Evolutionary conservation across 2,113 vertebrate genomes (phyloP).

Genomic region (Silurus asotus): DNA sequence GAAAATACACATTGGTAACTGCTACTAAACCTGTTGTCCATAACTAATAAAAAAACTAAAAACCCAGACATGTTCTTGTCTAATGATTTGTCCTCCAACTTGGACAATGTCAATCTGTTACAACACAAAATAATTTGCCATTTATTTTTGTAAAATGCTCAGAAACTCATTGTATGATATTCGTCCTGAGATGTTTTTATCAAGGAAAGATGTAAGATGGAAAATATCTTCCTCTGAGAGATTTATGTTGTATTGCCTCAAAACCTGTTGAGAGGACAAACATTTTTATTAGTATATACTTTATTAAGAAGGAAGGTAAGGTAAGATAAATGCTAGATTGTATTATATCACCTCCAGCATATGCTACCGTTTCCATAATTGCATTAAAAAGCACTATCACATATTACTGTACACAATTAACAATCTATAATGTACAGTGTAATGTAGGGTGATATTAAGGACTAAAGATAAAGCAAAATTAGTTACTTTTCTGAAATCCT

Average conservation of each 20-base stretch:
- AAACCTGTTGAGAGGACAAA: slow-evolving; percentile 65
- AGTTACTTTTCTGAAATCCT: slow-evolving; percentile 71
- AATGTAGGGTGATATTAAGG: neutral
- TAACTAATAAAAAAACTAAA: neutral
- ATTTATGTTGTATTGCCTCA: slow-evolving; percentile 64
- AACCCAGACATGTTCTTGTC: neutral
- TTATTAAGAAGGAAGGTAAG: neutral
- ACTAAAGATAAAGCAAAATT: neutral
- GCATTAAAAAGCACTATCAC: neutral
- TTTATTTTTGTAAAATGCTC: slow-evolving; percentile 72
- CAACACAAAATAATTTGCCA: neutral
- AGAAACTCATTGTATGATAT: slow-evolving; percentile 79
- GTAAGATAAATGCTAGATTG: neutral
- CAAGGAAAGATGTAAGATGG: slow-evolving; percentile 72
- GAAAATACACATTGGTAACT: neutral
- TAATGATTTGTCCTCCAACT: neutral
- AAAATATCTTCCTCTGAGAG: slow-evolving; percentile 75
- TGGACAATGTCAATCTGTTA: neutral
- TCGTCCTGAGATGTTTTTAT: slow-evolving; percentile 71
- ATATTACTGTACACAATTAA: neutral
- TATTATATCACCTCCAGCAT: neutral
- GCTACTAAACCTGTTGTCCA: neutral
- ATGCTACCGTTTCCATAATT: neutral
- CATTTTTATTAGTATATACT: neutral
- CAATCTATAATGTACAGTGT: neutral